Conservation (phyloP, 2,888 invertebrate species). For the Perizoma affinitatum region DNA sequence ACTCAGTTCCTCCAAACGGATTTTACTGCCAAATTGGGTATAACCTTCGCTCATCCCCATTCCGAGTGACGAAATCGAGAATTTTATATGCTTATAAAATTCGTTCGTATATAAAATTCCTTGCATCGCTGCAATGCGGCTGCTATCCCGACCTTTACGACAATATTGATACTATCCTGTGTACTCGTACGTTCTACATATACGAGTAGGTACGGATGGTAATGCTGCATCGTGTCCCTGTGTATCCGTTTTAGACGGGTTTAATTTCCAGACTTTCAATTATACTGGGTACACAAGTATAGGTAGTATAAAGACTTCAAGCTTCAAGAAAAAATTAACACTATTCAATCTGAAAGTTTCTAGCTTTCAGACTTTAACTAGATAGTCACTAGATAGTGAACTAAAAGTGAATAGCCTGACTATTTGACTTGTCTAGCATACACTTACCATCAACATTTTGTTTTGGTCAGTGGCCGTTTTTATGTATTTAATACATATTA, state of each 20-base stretch:
- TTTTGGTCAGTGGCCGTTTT: no score
- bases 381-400: no score
- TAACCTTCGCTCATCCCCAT: no score
- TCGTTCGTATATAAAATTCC: constrained; percentile 14
- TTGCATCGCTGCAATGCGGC: constrained; percentile 36
- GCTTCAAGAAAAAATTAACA: no score
- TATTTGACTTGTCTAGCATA: no score
- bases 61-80: no score
- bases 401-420: no score
- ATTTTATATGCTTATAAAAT: constrained; percentile 5
- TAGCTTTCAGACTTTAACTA: no score
- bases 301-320: neutral
- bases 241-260: constrained; percentile 10
- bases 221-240: constrained; percentile 17
- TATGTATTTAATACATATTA: no score
- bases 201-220: constrained; percentile 16
- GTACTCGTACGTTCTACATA: neutral
- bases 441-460: no score
- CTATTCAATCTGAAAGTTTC: no score
- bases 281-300: neutral
- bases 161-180: constrained; percentile 16
- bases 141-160: constrained; percentile 21
- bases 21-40: neutral
- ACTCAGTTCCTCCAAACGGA: neutral
- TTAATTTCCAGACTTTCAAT: constrained; percentile 5